Base-by-base conservation (phyloP, 2,113 vertebrate genomes). In the Typhlomys cinereus region DNA sequence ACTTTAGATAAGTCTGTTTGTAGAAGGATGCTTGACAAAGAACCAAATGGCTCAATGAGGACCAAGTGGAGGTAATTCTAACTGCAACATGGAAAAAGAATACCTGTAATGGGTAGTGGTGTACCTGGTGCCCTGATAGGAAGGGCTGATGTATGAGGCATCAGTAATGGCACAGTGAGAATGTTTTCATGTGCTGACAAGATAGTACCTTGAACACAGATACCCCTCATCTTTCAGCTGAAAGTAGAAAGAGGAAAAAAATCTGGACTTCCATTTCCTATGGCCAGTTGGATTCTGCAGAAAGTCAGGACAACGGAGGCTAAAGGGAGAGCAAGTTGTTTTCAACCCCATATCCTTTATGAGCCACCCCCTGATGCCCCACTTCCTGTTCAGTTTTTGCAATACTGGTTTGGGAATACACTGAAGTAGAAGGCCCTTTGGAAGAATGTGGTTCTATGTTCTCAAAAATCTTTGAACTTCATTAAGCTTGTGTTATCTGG, bases 401-500 rank as follows among this genome's bases (percentile, higher is more conserved):
- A 20, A 64, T 83, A 15, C 44, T 74, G 31, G 12, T 64, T 76
- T 85, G 39, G 52, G n/a, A 71, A 46, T 12, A 75, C 81, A 73
- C 27, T 18, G 54, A 85, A 80, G n/a, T 76, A 71, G 89, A 91
- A 93, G 41, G 7, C 85, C 44, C 62, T 52, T 80, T 83, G 91
- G 48, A 57, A 91, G 69, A 88, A 91, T 92, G 62, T 91, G 48
- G 76, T 69, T 90, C 59, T 70, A 9, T 92, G 48, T 61, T 90
- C 46, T 79, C 34, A 93, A 85, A 92, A 61, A 17, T 50, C 46
- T 94, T 85, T 85, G 46, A n/a, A 66, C 66, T 89, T 91, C 1
- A 7, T 18, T 69, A 66, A 83, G 48, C 27, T 70, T 31, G 34
- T 86, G 27, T 92, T 70, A 57, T 95, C 82, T 82, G 46, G 52